These are phyloP conservation scores for Struthidea cinerea DNA, from an alignment of 2,113 vertebrate species.

Conservation along the genomic window DNA sequence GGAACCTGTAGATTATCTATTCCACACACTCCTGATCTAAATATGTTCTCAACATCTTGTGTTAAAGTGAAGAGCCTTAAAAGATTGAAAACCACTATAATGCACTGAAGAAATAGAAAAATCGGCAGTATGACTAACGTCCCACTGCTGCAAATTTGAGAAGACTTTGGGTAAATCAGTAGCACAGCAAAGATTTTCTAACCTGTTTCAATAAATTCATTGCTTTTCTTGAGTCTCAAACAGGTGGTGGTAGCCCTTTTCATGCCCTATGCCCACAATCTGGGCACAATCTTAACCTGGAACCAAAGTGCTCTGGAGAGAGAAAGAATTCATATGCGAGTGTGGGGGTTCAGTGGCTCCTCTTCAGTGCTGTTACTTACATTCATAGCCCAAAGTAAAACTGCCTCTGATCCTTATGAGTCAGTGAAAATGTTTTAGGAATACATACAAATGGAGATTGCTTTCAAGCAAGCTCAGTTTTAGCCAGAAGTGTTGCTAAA, in stretches of 20 bases:
- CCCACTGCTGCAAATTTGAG: not conserved
- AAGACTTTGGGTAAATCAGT: not conserved
- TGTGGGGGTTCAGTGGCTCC: fast-evolving
- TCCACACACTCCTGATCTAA: not conserved
- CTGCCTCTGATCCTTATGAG: not conserved
- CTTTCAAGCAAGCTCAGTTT: not conserved
- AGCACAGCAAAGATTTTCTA: not conserved
- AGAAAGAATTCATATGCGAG: not conserved
- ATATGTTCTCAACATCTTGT: not conserved
- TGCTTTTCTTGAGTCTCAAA: not conserved
- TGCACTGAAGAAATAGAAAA: not conserved
- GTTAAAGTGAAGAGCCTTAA: not conserved
- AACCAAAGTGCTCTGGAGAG: not conserved
- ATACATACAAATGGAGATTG: not conserved
- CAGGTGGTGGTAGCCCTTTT: not conserved
- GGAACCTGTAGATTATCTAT: not conserved
- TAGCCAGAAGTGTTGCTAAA: not conserved
- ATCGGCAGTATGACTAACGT: not conserved
- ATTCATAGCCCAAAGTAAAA: not conserved
- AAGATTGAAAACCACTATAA: not conserved
- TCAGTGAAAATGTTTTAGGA: not conserved
- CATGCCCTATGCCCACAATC: not conserved
- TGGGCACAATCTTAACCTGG: not conserved
- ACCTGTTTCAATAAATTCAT: not conserved
- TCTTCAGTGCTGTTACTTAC: not conserved